These are phyloP conservation scores for Stenopsyche tienmushanensis DNA, from an alignment of 1,140 invertebrate genomes.

Conservation along the genomic window DNA sequence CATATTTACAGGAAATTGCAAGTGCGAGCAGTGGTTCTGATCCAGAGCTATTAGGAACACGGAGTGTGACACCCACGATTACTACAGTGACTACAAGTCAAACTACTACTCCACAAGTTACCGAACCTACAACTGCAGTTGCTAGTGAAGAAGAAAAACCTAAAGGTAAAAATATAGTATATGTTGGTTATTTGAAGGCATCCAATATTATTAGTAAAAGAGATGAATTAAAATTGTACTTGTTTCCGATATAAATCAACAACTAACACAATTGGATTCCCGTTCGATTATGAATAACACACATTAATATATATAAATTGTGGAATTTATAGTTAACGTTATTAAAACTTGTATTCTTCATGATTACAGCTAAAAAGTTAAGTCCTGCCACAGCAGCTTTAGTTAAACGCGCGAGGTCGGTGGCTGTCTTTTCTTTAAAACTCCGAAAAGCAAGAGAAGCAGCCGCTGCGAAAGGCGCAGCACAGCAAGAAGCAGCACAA, in stretches of 20 bases:
- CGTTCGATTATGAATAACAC: too few relatives aligned
- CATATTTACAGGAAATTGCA: constrained; percentile 33
- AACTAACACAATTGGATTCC: too few relatives aligned
- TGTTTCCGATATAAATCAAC: too few relatives aligned
- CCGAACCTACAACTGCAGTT: constrained; percentile 44
- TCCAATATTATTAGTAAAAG: background rate
- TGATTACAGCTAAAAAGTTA: constrained; percentile 60
- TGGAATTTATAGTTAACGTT: too few relatives aligned
- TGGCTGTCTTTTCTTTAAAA: constrained; percentile 80
- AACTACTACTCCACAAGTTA: constrained; percentile 10
- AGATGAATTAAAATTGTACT: background rate
- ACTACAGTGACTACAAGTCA: background rate
- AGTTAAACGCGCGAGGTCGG: constrained; percentile 77
- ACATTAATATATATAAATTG: too few relatives aligned
- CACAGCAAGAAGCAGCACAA: constrained; percentile 29
- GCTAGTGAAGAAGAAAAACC: constrained; percentile 54
- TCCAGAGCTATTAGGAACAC: constrained; percentile 33
- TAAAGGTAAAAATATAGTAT: constrained; percentile 47
- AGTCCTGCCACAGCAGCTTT: constrained; percentile 70
- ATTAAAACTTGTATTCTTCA: too few relatives aligned
- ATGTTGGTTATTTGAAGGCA: background rate
- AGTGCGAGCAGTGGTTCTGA: constrained; percentile 36
- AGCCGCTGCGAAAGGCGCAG: constrained; percentile 66
- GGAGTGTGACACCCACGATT: constrained; percentile 30
- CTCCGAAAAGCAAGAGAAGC: constrained; percentile 72